Conservation (phyloP, 2,888 invertebrate genomes). For the Teleiodes luculella region DNA sequence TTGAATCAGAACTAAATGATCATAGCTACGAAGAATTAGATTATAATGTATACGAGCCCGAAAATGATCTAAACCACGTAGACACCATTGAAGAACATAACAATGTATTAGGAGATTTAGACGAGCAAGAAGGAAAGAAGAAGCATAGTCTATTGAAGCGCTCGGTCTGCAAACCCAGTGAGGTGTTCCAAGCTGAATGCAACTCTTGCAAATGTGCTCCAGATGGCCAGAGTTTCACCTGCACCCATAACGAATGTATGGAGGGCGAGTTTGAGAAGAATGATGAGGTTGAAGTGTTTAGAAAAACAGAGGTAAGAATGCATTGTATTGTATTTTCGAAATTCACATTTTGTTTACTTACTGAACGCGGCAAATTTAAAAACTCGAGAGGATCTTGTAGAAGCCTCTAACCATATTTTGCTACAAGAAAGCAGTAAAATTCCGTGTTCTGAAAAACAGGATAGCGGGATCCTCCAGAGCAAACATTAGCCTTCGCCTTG, state of each 20-base stretch:
- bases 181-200: constrained; percentile 71
- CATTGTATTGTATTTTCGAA: too few relatives aligned
- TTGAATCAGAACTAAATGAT: neutral
- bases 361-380: too few relatives aligned
- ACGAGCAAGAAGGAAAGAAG: neutral
- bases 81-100: neutral
- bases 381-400: too few relatives aligned
- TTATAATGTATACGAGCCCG: neutral
- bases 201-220: constrained; percentile 75
- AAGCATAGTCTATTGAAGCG: constrained; percentile 32
- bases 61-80: neutral
- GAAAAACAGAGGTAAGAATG: constrained; percentile 55
- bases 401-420: too few relatives aligned
- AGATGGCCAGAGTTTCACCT: constrained; percentile 69
- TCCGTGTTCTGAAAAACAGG: too few relatives aligned
- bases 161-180: constrained; percentile 63
- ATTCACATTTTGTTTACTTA: too few relatives aligned
- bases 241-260: constrained; percentile 71
- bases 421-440: too few relatives aligned
- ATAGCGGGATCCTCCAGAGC: too few relatives aligned
- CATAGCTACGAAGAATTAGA: constrained; percentile 8
- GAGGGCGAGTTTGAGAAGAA: constrained; percentile 38
- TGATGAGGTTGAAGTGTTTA: constrained; percentile 67
- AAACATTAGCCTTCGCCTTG: too few relatives aligned
- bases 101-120: neutral